Evolutionary conservation across 2,113 vertebrate species (phyloP).

Genomic region (Chionomys nivalis): DNA sequence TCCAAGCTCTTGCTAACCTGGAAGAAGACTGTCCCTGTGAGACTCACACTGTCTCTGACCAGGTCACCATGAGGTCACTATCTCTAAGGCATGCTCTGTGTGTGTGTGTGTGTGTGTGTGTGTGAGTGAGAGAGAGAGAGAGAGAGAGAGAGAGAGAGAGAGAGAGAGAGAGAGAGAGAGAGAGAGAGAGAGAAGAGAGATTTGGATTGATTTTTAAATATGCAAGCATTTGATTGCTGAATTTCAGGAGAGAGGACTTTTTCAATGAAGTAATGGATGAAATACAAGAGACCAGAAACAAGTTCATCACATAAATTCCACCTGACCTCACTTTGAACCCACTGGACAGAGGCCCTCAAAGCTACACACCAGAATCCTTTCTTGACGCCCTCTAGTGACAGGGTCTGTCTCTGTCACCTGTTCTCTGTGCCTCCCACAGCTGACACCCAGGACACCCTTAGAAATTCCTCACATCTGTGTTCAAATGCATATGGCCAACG

Average conservation of each 20-base stretch:
- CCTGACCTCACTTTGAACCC: background rate
- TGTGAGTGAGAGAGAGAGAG: too few species aligned
- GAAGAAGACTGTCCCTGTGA: background rate
- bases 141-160: too few species aligned
- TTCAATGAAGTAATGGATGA: background rate
- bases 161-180: too few species aligned
- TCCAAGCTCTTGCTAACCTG: too few species aligned
- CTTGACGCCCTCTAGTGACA: background rate
- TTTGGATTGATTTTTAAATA: background rate
- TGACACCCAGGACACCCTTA: too few species aligned
- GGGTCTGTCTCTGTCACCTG: accelerated
- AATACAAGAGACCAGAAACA: background rate
- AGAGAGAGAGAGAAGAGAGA: too few species aligned
- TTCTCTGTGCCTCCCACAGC: background rate
- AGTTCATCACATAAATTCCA: background rate
- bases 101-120: too few species aligned
- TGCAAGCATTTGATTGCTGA: background rate
- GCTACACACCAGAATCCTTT: background rate
- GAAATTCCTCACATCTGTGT: background rate
- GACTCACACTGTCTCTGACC: background rate
- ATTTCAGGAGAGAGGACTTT: background rate
- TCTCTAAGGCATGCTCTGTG: background rate
- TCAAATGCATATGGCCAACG: accelerated
- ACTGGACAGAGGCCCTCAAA: background rate
- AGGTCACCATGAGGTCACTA: background rate